Percentiles rank a stretch among this genome's conserved stretches.
These are phyloP conservation scores for Indri indri DNA, from an alignment of 2,113 vertebrate genomes.

Conservation along the genomic window DNA sequence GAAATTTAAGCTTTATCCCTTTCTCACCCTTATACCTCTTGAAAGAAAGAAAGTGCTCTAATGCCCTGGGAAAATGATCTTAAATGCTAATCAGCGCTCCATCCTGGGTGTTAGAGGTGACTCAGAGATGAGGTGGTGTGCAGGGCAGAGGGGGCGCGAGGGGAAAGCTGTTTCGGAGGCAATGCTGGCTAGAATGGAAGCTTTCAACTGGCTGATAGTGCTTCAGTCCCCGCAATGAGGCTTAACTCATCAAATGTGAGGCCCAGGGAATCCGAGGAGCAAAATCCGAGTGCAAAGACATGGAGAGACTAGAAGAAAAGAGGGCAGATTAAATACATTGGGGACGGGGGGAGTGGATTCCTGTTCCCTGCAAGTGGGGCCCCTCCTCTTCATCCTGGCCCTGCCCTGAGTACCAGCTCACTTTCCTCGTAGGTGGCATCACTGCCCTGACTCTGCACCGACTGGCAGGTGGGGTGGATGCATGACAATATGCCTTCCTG, in stretches of 20 bases:
- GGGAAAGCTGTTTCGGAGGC: background rate
- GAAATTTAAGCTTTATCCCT: constrained; percentile 75
- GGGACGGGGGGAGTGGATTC: background rate
- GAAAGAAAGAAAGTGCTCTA: constrained; percentile 56
- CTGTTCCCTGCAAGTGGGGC: background rate
- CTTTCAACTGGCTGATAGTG: background rate
- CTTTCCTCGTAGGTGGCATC: background rate
- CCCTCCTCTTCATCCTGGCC: background rate
- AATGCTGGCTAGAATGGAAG: background rate
- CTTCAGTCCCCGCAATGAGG: background rate
- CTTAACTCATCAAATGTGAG: constrained; percentile 27
- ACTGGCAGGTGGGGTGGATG: background rate
- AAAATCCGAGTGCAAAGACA: background rate
- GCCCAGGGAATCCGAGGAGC: background rate
- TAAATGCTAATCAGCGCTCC: constrained; percentile 38
- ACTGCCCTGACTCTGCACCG: background rate
- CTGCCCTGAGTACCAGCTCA: background rate
- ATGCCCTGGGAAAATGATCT: constrained; percentile 67
- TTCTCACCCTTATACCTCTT: background rate
- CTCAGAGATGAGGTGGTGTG: constrained; percentile 6
- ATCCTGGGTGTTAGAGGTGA: background rate
- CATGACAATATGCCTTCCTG: background rate
- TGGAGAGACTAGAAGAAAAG: background rate
- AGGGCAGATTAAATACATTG: background rate
- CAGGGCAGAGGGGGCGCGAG: background rate